A percentile compares a stretch with the other conserved stretches of the same genome.
phyloP scores from a whole-genome alignment of 1,140 invertebrate species.

The Apis cerana region DNA sequence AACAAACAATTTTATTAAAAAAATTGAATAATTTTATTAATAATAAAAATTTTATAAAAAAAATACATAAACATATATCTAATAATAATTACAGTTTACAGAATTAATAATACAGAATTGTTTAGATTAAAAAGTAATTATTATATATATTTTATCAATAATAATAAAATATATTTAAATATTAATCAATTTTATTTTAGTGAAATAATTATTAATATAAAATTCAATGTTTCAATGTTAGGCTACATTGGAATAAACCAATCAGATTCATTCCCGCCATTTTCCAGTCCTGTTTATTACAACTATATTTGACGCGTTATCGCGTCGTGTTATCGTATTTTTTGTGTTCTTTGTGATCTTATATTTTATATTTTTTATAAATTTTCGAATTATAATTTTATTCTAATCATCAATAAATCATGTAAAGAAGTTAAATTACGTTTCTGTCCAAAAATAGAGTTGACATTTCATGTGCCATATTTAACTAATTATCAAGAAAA shows the following conservation, averaged over 20 bases:
- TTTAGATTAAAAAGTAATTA: neutral
- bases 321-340: slow-evolving; percentile 3
- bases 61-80: neutral
- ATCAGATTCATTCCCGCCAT: slow-evolving; percentile 28
- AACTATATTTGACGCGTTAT: slow-evolving; percentile 3
- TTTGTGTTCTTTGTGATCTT: neutral
- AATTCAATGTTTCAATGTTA: neutral
- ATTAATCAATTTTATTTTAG: neutral
- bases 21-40: neutral
- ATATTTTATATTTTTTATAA: neutral
- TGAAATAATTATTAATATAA: neutral
- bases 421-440: neutral
- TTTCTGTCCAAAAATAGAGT: neutral
- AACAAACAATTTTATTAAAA: neutral
- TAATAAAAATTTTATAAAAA: neutral
- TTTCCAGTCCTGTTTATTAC: neutral
- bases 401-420: neutral
- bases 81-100: neutral
- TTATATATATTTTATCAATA: neutral
- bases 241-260: neutral
- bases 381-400: neutral
- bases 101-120: neutral
- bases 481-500: neutral
- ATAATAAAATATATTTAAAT: neutral
- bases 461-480: neutral